Percentiles rank a stretch among this genome's conserved stretches.
Evolutionary conservation across 2,113 vertebrate species (phyloP).

Genomic region (Astur gentilis): DNA sequence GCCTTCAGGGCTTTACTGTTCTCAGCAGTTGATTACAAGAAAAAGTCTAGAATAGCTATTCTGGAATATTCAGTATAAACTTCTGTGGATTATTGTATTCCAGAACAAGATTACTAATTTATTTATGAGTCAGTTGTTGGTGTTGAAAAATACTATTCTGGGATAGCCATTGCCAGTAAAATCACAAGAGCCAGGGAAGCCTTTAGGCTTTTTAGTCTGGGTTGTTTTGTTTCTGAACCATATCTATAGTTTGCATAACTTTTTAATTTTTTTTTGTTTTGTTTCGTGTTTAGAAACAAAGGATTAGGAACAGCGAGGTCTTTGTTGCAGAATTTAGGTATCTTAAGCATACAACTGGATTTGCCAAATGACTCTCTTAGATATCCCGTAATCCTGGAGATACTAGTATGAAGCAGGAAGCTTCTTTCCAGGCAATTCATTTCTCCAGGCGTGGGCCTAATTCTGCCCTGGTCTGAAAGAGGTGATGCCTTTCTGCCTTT

Average conservation of each 20-base stretch:
- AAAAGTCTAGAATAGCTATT: neutral
- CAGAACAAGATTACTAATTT: neutral
- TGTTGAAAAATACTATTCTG: neutral
- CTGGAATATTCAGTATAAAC: neutral
- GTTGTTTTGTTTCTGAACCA: constrained; percentile 14
- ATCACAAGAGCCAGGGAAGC: neutral
- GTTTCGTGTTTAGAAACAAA: neutral
- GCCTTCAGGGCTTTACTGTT: constrained; percentile 37
- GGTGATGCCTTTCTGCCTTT: neutral
- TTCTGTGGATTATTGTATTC: constrained; percentile 1
- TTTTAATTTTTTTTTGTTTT: neutral
- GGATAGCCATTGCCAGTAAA: neutral
- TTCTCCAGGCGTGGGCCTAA: neutral
- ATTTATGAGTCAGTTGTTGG: neutral
- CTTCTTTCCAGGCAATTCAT: neutral
- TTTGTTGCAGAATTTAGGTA: neutral
- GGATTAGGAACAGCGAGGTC: neutral
- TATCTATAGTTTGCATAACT: neutral
- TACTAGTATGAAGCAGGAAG: neutral
- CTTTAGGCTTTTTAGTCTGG: neutral
- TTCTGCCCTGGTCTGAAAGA: neutral
- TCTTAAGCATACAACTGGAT: neutral
- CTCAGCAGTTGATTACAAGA: neutral
- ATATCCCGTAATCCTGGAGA: neutral
- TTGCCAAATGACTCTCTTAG: neutral